Base-by-base conservation (phyloP, 92 coral and sea anemone genomes). In the Heteractis magnifica region DNA sequence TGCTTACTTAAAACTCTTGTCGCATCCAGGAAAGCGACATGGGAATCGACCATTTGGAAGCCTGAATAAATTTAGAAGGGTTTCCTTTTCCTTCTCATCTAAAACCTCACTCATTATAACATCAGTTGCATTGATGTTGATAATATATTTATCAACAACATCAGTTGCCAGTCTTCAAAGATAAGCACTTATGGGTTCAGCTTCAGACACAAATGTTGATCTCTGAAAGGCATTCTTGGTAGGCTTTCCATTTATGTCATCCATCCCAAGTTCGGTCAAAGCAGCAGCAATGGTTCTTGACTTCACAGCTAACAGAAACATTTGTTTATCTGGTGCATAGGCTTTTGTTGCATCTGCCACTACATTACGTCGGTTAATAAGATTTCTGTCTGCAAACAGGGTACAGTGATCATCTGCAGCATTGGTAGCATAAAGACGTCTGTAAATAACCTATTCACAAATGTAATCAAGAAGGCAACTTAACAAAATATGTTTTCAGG, bases 331-430 rank as follows among this genome's bases (percentile, higher is more conserved):
- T 55, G 59, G 11, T 55, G 59, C 10, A 55, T 55, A 55, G 59
- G 59, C 10, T 8, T 55, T 9, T 8, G 10, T 9, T 8, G 59
- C 14, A 75, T 88, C 89, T 8, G 59, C 14, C 59, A 8, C 14
- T 9, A 55, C 59, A 55, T 55, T 55, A 8, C 59, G 10, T 55
- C 91, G 9, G 77, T 88, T 88, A 12, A 88, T 88, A 6, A 65
- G 41, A 19, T 88, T 88, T 26, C 86, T 76, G 77, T 88, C 91
- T 18, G 86, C 76, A 75, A 79, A 80, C 82, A 84, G 62, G 10
- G 82, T 79, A 23, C 91, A 84, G 41, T 84, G 78, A 77, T 88
- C 89, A 52, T 80, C 79, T 50, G 91, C 91, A 9, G 85, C 50
- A 7, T 18, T 53, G 18, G 88, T 88, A 1, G 81, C 52, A 52